Evolutionary conservation across 2,797 vertebrate genomes (phyloP), one percentile per base, ranked within the genome.

Genomic region (Pachyuromys duprasi): DNA sequence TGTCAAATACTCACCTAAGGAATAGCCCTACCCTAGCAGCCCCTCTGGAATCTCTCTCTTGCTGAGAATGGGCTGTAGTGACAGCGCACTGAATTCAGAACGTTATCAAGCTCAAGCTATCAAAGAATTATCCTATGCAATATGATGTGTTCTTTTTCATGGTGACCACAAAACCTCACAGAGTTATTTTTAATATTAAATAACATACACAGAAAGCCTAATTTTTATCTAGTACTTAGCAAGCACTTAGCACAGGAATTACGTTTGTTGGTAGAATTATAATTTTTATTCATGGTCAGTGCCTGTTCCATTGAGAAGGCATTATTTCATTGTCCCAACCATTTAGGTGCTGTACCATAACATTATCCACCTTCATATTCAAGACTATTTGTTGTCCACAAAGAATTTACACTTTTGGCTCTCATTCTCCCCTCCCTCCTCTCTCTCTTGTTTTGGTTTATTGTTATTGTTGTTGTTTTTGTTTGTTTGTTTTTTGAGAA

Each of bases 181-280:
- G 45, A 39, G 81, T 90, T 92, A 91, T 63, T 88, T n/a, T 84
- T 72, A 91, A 33, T 33, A 75, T 62, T 82, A 92, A 86, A 53
- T 89, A 90, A 8, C 70, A 75, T 15, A 22, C 24, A 60, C 36
- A 76, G 45, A 93, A 79, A 42, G 18, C 18, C 91, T 91, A 42
- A 74, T 36, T 62, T 49, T 33, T 81, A 63, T 57, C 49, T 80
- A 93, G 26, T 11, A 78, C 14, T 42, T 55, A 74, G 55, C 26
- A 94, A 83, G 9, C n/a, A 39, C 33, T 83, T 93, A 96, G 62
- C 65, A 74, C 15, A 5, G 74, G 22, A 7, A 83, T 93, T 89
- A 63, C 89, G 65, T 80, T 69, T 74, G 22, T 92, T 93, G 22
- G 70, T 90, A 8, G 15, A 86, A 31, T 72, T 70, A 42, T 69